A percentile compares a stretch with the other conserved stretches of the same genome.
Evolutionary conservation across 2,113 vertebrate species (phyloP).

Genomic region (Colius striatus): DNA sequence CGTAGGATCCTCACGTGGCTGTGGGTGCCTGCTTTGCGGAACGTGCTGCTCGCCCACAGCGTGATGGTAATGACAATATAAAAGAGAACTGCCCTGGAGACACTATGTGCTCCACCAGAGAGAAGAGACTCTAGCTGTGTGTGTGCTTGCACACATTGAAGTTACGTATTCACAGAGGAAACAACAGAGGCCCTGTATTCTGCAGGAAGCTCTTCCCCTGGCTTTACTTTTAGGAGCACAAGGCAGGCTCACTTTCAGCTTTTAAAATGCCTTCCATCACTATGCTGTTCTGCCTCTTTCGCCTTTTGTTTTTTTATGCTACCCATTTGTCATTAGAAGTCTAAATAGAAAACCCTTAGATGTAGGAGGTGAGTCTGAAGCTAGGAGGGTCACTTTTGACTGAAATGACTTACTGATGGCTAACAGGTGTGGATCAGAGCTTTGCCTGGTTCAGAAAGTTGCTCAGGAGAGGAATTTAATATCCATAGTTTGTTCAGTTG

Average conservation of each 20-base stretch:
- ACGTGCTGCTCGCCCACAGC: rapidly evolving
- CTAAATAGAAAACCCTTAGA: not conserved
- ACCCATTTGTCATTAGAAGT: not conserved
- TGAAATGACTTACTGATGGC: not conserved
- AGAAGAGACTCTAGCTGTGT: not conserved
- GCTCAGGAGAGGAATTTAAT: not conserved
- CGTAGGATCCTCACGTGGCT: rapidly evolving
- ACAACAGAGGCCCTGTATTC: not conserved
- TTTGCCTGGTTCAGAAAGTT: not conserved
- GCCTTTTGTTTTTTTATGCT: not conserved
- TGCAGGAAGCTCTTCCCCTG: not conserved
- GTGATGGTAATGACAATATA: not conserved
- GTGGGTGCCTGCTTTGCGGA: not conserved
- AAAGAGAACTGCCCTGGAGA: not conserved
- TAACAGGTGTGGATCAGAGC: not conserved
- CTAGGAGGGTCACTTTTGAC: not conserved
- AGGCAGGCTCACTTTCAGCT: not conserved
- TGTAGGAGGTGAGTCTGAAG: not conserved
- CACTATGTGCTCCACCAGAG: not conserved
- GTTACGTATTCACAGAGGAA: not conserved
- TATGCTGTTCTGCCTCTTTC: not conserved
- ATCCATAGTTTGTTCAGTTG: not conserved
- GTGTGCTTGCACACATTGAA: rapidly evolving
- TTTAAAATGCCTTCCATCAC: not conserved
- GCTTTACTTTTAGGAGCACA: not conserved